Evolutionary conservation across 23 tunicate species (phyloP).

Genomic region (Styela clava): DNA sequence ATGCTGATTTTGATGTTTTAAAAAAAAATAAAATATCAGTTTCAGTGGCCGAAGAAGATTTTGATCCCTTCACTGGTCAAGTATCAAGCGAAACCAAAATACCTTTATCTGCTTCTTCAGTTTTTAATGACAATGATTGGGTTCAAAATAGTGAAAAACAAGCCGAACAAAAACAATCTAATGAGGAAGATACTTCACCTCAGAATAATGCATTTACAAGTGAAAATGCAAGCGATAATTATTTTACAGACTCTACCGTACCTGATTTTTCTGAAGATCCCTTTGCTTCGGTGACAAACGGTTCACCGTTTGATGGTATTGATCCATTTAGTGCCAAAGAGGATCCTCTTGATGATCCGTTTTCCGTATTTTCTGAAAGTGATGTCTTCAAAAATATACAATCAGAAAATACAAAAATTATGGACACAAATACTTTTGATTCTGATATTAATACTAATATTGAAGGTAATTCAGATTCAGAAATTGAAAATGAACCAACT

Average conservation of each 20-base stretch:
- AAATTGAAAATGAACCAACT: not conserved
- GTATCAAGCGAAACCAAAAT: not conserved
- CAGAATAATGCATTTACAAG: not conserved
- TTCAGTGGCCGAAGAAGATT: not conserved
- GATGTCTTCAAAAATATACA: conserved; percentile 27
- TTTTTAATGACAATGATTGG: not conserved
- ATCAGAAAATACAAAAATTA: not conserved
- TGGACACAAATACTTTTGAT: not conserved
- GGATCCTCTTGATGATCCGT: conserved; percentile 38
- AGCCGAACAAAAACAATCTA: not conserved
- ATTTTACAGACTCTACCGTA: not conserved
- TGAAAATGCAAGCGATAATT: not conserved
- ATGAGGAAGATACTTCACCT: not conserved
- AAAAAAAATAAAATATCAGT: not conserved
- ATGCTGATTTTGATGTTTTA: not conserved
- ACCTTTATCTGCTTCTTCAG: not conserved
- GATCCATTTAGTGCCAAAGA: conserved; percentile 32
- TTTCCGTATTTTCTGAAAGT: conserved; percentile 21
- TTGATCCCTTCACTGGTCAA: conserved; percentile 11
- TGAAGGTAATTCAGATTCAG: not conserved
- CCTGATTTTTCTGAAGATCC: conserved; percentile 10
- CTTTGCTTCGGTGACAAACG: not conserved
- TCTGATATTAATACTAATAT: not conserved
- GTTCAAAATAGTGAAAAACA: not conserved
- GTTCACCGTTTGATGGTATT: conserved; percentile 15